These are phyloP conservation scores for Aradus depressus DNA, from an alignment of 2,888 invertebrate species.

Conservation along the genomic window DNA sequence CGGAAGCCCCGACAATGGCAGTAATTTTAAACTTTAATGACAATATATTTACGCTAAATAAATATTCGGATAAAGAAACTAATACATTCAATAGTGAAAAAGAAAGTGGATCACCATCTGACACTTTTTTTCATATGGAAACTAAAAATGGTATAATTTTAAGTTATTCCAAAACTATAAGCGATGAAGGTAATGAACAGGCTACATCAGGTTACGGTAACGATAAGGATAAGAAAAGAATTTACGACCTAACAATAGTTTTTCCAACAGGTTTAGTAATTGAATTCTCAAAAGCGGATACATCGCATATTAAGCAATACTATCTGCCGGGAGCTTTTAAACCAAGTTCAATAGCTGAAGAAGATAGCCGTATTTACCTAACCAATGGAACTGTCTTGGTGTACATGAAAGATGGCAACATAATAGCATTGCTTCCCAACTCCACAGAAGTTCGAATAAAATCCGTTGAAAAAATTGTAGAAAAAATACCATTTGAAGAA, in stretches of 20 bases:
- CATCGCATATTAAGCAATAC: not conserved
- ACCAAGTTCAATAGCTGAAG: not conserved
- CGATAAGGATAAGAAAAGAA: too few relatives aligned
- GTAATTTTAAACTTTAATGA: constrained; percentile 1
- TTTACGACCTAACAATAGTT: constrained; percentile 2
- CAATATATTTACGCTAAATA: not conserved
- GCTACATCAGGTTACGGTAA: too few relatives aligned
- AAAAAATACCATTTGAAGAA: not conserved
- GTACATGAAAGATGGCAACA: constrained; percentile 5
- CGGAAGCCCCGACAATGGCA: not conserved
- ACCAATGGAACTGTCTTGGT: constrained; percentile 13
- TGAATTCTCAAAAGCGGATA: not conserved
- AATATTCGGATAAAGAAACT: not conserved
- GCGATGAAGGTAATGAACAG: too few relatives aligned
- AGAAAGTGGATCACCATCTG: not conserved
- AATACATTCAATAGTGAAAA: not conserved
- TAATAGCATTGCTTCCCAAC: constrained; percentile 10
- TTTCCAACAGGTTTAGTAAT: constrained; percentile 9
- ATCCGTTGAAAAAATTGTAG: constrained; percentile 1
- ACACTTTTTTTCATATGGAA: not conserved
- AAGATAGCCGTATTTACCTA: constrained; percentile 11
- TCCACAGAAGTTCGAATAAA: constrained; percentile 7
- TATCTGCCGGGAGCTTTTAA: not conserved
- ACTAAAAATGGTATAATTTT: not conserved
- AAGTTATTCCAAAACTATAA: not conserved